Percentiles rank a stretch among this genome's conserved stretches.
Conservation (phyloP, 2,888 invertebrate species). For the Ypsolopha scabrella region DNA sequence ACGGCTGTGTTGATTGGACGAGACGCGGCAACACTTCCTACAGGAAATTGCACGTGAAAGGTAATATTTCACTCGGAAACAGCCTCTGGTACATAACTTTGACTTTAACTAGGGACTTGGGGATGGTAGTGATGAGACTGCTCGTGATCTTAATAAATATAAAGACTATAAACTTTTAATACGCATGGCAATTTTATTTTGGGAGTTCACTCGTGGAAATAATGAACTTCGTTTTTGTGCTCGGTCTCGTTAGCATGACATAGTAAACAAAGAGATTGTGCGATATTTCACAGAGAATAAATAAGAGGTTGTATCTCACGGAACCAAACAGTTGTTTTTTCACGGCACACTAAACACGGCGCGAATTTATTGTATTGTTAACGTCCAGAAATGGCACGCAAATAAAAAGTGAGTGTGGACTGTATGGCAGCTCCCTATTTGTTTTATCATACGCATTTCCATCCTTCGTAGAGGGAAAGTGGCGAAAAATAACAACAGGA, state of each 20-base stretch:
- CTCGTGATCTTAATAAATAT: background rate
- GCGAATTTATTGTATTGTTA: slow-evolving; percentile 34
- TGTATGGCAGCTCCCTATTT: slow-evolving; percentile 22
- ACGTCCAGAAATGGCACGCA: slow-evolving; percentile 25
- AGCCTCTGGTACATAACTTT: slow-evolving; percentile 32
- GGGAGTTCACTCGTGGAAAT: too few relatives aligned
- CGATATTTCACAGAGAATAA: background rate
- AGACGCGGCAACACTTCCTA: slow-evolving; percentile 34
- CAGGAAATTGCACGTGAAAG: slow-evolving; percentile 43
- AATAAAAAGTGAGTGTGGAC: slow-evolving; percentile 25
- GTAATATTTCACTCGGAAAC: slow-evolving; percentile 38
- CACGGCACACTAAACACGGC: slow-evolving; percentile 18
- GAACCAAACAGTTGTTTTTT: slow-evolving; percentile 11
- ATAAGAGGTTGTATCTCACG: background rate
- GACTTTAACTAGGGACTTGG: background rate
- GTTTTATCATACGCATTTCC: slow-evolving; percentile 40
- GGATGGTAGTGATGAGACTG: background rate
- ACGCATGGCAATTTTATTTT: too few relatives aligned
- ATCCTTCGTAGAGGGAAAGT: slow-evolving; percentile 25
- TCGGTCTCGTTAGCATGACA: too few relatives aligned
- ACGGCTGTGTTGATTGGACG: slow-evolving; percentile 43
- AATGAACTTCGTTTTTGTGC: too few relatives aligned
- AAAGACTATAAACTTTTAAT: background rate
- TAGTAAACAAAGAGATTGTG: too few relatives aligned
- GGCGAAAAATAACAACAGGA: slow-evolving; percentile 42